These are phyloP conservation scores for Xenops minutus DNA, from an alignment of 2,797 vertebrate species.

Conservation along the genomic window DNA sequence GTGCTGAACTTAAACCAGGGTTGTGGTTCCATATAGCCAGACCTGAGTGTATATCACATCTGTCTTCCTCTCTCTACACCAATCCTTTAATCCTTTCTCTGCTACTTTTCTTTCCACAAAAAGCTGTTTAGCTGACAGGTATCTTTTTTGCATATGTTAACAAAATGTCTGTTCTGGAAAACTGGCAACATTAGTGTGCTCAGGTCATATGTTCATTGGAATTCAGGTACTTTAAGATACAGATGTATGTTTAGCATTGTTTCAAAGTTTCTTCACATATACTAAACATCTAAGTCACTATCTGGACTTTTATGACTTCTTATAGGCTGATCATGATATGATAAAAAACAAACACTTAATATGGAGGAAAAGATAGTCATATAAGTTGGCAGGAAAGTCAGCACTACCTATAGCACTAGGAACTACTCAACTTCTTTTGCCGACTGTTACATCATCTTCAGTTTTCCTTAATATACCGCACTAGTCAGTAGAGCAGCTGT, in stretches of 20 bases:
- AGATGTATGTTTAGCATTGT: neutral
- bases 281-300: neutral
- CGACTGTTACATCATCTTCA: neutral
- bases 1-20: neutral
- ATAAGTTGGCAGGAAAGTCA: neutral
- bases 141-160: neutral
- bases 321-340: neutral
- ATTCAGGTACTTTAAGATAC: neutral
- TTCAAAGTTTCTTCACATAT: neutral
- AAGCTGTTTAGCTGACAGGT: neutral
- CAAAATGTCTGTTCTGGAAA: neutral
- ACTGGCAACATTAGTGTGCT: neutral
- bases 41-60: neutral
- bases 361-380: neutral
- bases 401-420: neutral
- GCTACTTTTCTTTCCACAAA: neutral
- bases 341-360: neutral
- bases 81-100: neutral
- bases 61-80: neutral
- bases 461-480: neutral
- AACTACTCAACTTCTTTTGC: neutral
- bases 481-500: neutral
- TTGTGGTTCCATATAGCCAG: neutral
- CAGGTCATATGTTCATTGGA: neutral
- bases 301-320: neutral